Evolutionary conservation across 2,797 vertebrate genomes (phyloP).

Genomic region (Amphiprion clarkii): DNA sequence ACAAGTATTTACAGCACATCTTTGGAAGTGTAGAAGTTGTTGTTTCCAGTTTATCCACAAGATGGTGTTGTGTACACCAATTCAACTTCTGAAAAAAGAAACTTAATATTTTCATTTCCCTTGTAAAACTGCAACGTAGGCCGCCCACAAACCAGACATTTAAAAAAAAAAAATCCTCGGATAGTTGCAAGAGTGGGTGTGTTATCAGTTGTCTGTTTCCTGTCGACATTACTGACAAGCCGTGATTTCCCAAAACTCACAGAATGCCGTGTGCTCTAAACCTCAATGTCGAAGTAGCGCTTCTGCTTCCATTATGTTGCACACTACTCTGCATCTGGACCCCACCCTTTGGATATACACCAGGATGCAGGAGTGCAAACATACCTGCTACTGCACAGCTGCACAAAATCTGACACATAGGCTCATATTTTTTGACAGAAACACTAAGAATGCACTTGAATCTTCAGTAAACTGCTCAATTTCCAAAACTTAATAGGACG

Average conservation of each 20-base stretch:
- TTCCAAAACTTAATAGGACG: neutral
- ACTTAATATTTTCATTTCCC: conserved; percentile 7
- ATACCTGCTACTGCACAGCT: conserved; percentile 38
- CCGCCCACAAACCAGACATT: neutral
- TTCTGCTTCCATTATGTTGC: conserved; percentile 32
- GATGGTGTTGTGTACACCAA: conserved; percentile 53
- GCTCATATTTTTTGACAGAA: conserved; percentile 9
- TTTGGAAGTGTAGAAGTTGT: conserved; percentile 23
- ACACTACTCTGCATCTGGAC: conserved; percentile 39
- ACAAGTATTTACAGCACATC: neutral
- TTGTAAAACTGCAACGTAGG: conserved; percentile 13
- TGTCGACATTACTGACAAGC: conserved; percentile 6
- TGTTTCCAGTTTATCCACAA: conserved; percentile 58
- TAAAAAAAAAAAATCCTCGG: conserved; percentile 4
- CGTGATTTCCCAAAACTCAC: conserved; percentile 20
- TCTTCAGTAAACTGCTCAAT: conserved; percentile 10
- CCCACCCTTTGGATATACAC: conserved; percentile 1
- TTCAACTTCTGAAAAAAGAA: neutral
- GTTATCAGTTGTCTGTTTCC: neutral
- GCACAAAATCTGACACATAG: conserved; percentile 6
- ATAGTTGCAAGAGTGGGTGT: neutral
- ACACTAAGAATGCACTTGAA: conserved; percentile 5
- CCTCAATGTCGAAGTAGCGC: conserved; percentile 3
- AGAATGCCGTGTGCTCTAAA: conserved; percentile 7
- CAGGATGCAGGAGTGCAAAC: conserved; percentile 29